Evolutionary conservation across 2,888 invertebrate species (phyloP), one percentile per base, ranked within the genome.

Genomic region (Cantharis nigra): DNA sequence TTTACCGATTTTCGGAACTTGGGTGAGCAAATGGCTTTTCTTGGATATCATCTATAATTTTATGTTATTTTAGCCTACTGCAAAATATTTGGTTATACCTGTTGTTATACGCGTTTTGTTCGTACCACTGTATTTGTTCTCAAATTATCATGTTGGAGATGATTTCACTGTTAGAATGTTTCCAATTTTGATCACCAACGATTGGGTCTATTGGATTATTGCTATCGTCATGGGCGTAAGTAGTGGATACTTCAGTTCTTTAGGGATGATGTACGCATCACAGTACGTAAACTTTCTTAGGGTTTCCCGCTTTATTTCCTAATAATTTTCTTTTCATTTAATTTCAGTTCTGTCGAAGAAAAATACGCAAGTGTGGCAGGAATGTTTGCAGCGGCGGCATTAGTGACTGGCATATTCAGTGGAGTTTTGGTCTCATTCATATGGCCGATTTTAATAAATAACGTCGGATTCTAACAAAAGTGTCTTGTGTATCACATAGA

Each of bases 381-480:
- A 76, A 99, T 99, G 99, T 96, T 97, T 88, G 98, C 96, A 64
- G 97, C 96, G 0, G 98, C 99, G 18, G 94, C 94, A 84, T 91
- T 99, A 1, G 94, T 98, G 33, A 94, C 97, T 0, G 98, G 98
- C 67, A 95, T 98, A 70, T 93, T 96, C 78, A 85, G 89, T 9
- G 98, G 98, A n/a, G 92, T 98, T 78, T 85, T 92, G 79, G 94
- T 95, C 86, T 93, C 96, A 0, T 91, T 94, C 82, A 84, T 94
- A 64, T 92, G 94, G 88, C 95, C 96, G 14, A 86, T 88, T 81
- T 83, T 95, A 18, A 92, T 94, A 26, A 83, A 84, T 63, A 86
- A 87, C 79, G 85, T 89, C 23, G 87, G 87, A 74, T 85, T 86
- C 85, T 88, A 88, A 87, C 89, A 88, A 85, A 89, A 88, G 85